Base-by-base conservation (phyloP, 2,888 invertebrate species). In the Rhogogaster chlorosoma region DNA sequence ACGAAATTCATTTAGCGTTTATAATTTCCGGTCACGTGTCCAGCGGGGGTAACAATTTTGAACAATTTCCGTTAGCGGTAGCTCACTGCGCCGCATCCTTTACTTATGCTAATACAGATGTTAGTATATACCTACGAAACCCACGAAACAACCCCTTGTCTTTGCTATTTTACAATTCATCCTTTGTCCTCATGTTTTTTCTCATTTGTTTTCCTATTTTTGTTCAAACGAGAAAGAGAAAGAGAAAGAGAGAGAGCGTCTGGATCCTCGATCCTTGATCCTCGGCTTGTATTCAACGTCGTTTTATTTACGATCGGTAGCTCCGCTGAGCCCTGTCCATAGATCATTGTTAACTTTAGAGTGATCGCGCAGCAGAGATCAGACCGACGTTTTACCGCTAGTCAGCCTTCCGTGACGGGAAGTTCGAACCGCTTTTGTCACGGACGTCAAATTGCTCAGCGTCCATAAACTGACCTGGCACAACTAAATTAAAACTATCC, bases 1-100 rank as follows among this genome's bases (percentile, higher is more conserved):
- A 45, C 2, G 42, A 61, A 61, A 36, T 67, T 82, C 26, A 12
- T 32, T 82, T 45, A 9, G 26, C 82, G 22, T 15, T 77, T 22
- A 53, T 53, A n/a, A 71, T 78, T 84, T 84, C 84, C 84, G 57
- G 84, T 84, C 84, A 84, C 84, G 84, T 36, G 42, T 78, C 45
- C 18, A 29, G 4, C 71, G 45, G 36, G 42, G 42, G n/a, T 18
- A 84, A 49, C 73, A 49, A 71, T 84, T 73, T 49, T 42, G 5
- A 36, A 84, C 78, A 15, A 78, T 61, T 49, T 78, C 84, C 84
- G 78, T 64, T 26, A 22, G 70, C 15, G 38, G 78, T 80, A 4
- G 29, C 61, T 61, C 61, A 61, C 61, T 22, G 61, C 36, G 61
- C 45, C 5, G 29, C 49, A 77, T 77, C 49, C 61, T 61, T 49